phyloP scores from a whole-genome alignment of 37 sponge, comb jelly and placozoan genomes.

The Mnemiopsis leidyi region DNA sequence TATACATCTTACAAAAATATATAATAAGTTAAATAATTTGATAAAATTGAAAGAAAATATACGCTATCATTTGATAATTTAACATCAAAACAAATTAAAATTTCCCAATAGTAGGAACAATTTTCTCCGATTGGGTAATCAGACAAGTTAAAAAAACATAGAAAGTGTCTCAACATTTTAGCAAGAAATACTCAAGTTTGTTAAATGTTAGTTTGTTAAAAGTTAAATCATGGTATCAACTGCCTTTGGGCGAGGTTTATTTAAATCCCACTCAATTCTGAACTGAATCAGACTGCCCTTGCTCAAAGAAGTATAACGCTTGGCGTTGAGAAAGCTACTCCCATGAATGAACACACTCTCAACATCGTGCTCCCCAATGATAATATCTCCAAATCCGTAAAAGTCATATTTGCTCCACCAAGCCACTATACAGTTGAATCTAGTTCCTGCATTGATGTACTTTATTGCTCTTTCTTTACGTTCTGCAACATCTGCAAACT shows the following conservation, averaged over 20 bases:
- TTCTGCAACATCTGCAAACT: background rate
- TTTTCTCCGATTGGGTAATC: too few relatives aligned
- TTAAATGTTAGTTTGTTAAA: too few relatives aligned
- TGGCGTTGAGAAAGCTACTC: background rate
- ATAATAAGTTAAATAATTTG: too few relatives aligned
- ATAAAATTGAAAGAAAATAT: too few relatives aligned
- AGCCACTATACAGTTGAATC: background rate
- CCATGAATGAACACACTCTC: background rate
- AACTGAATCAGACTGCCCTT: background rate
- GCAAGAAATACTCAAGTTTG: too few relatives aligned
- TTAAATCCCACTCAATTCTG: background rate
- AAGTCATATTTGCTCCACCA: background rate
- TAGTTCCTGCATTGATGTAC: background rate
- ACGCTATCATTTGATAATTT: too few relatives aligned
- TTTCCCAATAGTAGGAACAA: too few relatives aligned
- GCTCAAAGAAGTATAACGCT: background rate
- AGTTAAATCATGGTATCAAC: background rate
- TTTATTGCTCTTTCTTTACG: background rate
- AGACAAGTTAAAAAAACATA: too few relatives aligned
- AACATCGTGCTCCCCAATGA: background rate
- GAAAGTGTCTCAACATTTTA: too few relatives aligned
- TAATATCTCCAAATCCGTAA: background rate
- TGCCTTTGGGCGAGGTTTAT: background rate
- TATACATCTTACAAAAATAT: too few relatives aligned
- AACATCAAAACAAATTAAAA: too few relatives aligned